Evolutionary conservation across 2,113 vertebrate genomes (phyloP).

Genomic region (Genyomyrus donnyi): DNA sequence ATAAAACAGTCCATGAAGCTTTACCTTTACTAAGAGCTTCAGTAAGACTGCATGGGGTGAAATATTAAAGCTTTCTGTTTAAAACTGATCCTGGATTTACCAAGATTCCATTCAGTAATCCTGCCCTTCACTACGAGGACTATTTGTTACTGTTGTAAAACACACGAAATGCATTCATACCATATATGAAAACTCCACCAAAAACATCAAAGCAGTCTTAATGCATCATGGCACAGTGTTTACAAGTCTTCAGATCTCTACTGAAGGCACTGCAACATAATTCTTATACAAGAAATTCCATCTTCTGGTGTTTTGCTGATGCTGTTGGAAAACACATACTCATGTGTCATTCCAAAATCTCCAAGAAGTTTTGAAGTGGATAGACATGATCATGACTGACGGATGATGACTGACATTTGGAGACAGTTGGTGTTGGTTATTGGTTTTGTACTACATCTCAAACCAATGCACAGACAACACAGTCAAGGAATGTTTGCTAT

Average conservation of each 20-base stretch:
- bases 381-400: background rate
- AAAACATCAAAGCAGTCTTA: background rate
- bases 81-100: background rate
- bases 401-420: background rate
- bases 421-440: background rate
- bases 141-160: background rate
- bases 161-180: background rate
- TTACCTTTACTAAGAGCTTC: background rate
- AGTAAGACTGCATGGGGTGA: background rate
- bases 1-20: background rate
- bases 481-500: background rate
- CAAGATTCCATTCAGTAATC: background rate
- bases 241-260: background rate
- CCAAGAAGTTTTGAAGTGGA: background rate
- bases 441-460: background rate
- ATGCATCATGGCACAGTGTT: background rate
- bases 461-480: background rate
- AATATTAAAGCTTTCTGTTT: background rate
- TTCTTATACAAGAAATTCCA: background rate
- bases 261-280: background rate
- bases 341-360: background rate
- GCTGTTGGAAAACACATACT: background rate
- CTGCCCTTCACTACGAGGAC: background rate
- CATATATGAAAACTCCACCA: background rate
- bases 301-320: background rate